A percentile compares a stretch with the other conserved stretches of the same genome.
phyloP scores from a whole-genome alignment of 2,888 invertebrate species.

The Apoderus coryli region DNA sequence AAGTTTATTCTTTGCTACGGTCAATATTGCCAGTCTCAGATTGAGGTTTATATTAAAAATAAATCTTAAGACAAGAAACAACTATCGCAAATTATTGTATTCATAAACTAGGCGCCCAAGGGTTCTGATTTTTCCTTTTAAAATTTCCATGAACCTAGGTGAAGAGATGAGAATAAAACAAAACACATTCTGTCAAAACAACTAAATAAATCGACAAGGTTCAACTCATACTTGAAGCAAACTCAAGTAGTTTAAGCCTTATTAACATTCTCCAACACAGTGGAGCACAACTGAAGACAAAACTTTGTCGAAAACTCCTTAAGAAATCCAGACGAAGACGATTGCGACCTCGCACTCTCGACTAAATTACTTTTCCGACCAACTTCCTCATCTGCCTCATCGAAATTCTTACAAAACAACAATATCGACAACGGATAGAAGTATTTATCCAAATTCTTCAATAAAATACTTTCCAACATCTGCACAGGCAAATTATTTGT shows the following conservation, averaged over 20 bases:
- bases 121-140: no score
- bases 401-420: slow-evolving; percentile 33
- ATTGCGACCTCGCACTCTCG: slow-evolving; percentile 20
- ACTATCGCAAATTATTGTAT: no score
- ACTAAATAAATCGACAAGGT: no score
- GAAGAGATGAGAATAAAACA: no score
- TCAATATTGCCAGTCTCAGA: no score
- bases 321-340: slow-evolving; percentile 30
- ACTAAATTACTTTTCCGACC: slow-evolving; percentile 17
- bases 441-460: slow-evolving; percentile 34
- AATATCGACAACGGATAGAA: slow-evolving; percentile 33
- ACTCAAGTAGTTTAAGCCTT: slow-evolving; percentile 25
- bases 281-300: slow-evolving; percentile 33
- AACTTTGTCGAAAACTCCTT: slow-evolving; percentile 35
- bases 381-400: slow-evolving; percentile 27
- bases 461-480: slow-evolving; percentile 29
- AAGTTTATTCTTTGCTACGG: no score
- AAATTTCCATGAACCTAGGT: no score
- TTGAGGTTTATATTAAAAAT: no score
- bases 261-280: slow-evolving; percentile 33
- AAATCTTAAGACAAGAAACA: no score
- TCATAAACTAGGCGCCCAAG: no score
- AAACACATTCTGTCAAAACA: no score
- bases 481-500: slow-evolving; percentile 29
- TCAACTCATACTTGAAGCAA: no score